Evolutionary conservation across 1,140 invertebrate genomes (phyloP).

Genomic region (Drosophila fuyamai): DNA sequence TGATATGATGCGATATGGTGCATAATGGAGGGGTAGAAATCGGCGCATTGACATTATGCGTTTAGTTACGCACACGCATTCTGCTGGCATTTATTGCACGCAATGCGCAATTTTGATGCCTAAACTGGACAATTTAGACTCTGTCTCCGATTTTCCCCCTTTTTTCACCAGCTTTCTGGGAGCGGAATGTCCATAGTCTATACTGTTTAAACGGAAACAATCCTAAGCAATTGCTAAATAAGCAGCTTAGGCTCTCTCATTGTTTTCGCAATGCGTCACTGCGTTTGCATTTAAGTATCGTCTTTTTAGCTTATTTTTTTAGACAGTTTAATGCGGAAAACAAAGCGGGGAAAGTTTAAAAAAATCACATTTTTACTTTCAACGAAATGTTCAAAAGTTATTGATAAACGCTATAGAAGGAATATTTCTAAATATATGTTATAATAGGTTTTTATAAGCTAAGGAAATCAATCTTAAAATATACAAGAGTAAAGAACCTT

Average conservation of each 20-base stretch:
- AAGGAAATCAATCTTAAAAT: too few relatives aligned
- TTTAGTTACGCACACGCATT: conserved; percentile 81
- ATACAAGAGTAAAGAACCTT: too few relatives aligned
- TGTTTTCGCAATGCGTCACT: conserved; percentile 67
- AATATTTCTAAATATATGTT: too few relatives aligned
- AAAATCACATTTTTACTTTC: too few relatives aligned
- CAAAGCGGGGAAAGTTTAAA: not conserved
- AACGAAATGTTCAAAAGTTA: too few relatives aligned
- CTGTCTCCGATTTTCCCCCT: not conserved
- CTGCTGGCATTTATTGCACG: conserved; percentile 65
- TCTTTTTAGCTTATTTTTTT: conserved; percentile 4
- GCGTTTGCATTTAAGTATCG: conserved; percentile 36
- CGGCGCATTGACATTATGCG: conserved; percentile 77
- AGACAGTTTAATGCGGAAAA: not conserved
- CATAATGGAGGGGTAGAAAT: conserved; percentile 18
- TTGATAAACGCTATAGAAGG: too few relatives aligned
- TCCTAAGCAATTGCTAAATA: conserved; percentile 66
- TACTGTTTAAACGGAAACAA: conserved; percentile 23
- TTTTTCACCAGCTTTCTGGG: not conserved
- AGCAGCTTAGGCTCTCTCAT: conserved; percentile 44
- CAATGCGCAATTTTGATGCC: conserved; percentile 68
- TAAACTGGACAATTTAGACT: conserved; percentile 73
- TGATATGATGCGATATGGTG: conserved; percentile 4
- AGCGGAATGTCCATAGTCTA: not conserved
- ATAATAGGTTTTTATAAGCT: too few relatives aligned